A percentile compares a stretch with the other conserved stretches of the same genome.
Conservation (phyloP, 2,888 invertebrate species). For the Eumerus sabulonum region DNA sequence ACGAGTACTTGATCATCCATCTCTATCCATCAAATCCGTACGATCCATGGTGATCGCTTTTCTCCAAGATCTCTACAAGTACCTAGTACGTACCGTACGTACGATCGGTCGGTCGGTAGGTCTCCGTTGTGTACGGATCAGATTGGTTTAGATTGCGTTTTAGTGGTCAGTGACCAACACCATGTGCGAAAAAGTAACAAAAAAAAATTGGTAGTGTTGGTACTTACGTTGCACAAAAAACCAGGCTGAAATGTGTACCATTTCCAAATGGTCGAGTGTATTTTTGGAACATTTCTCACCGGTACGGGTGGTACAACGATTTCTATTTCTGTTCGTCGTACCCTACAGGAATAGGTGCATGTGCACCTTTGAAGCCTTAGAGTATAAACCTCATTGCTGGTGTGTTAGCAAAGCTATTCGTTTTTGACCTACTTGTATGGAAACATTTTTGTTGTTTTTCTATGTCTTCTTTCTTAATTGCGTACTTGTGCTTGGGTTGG, state of each 20-base stretch:
- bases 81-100: neutral
- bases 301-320: neutral
- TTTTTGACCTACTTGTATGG: constrained; percentile 57
- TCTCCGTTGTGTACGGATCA: too few species aligned
- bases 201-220: too few species aligned
- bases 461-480: constrained; percentile 15
- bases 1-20: constrained; percentile 59
- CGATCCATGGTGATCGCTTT: constrained; percentile 31
- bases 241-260: too few species aligned
- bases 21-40: constrained; percentile 66
- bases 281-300: too few species aligned
- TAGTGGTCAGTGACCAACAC: neutral
- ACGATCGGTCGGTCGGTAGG: too few species aligned
- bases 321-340: neutral
- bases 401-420: constrained; percentile 13
- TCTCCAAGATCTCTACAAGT: constrained; percentile 16
- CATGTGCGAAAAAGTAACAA: constrained; percentile 16
- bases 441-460: constrained; percentile 8
- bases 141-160: too few species aligned
- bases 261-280: neutral
- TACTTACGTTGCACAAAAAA: too few species aligned
- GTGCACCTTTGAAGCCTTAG: constrained; percentile 5
- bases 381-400: too few species aligned
- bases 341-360: neutral
- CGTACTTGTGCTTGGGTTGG: constrained; percentile 30